Conservation (phyloP, 2,113 vertebrate species). For the Chionomys nivalis region DNA sequence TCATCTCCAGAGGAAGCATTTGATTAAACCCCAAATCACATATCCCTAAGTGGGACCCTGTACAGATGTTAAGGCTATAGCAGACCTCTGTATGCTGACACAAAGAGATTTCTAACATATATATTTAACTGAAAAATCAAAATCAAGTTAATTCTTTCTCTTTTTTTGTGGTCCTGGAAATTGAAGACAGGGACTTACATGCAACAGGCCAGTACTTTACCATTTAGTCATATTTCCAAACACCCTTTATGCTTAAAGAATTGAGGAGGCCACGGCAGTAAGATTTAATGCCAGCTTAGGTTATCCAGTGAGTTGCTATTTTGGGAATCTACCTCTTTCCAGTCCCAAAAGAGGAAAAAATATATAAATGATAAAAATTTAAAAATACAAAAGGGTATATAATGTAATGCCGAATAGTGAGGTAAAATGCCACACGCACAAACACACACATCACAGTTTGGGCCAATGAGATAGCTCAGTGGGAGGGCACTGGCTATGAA, state of each 20-base stretch:
- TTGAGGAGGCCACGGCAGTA: not conserved
- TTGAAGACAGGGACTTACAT: not conserved
- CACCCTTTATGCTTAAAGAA: conserved; percentile 12
- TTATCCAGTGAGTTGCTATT: not conserved
- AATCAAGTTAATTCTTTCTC: not conserved
- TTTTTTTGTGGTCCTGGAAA: not conserved
- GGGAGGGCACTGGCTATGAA: not conserved
- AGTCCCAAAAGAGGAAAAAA: not conserved
- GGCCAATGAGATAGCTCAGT: not conserved
- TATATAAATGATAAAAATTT: not conserved
- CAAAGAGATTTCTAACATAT: not conserved
- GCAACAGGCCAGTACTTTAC: not conserved
- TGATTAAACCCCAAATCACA: not conserved
- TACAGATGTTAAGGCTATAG: not conserved
- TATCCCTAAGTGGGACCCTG: not conserved
- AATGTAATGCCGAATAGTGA: not conserved
- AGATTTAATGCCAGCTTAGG: not conserved
- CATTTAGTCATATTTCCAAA: not conserved
- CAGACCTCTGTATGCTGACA: not conserved
- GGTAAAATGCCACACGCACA: not conserved
- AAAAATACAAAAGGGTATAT: not conserved
- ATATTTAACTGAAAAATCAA: not conserved
- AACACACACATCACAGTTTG: not conserved
- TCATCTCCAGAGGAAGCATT: not conserved
- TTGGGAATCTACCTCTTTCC: not conserved